A percentile compares a stretch with the other conserved stretches of the same genome.
These are phyloP conservation scores for Drosophila arawakana DNA, from an alignment of 1,140 invertebrate genomes.

Conservation along the genomic window DNA sequence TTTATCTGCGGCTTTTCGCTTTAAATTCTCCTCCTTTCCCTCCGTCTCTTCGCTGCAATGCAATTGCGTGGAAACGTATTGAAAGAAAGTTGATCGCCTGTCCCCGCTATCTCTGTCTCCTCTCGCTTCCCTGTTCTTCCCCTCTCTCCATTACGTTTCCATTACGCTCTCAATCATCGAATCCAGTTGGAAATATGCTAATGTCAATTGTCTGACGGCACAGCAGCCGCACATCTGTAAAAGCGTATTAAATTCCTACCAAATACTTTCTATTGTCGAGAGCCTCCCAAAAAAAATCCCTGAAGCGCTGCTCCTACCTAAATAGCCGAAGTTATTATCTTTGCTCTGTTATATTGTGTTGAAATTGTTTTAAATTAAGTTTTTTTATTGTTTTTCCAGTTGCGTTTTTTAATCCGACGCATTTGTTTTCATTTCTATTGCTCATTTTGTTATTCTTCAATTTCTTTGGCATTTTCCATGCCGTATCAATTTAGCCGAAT, in stretches of 20 bases:
- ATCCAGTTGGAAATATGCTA: constrained; percentile 66
- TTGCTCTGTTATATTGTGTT: constrained; percentile 36
- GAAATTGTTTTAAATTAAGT: constrained; percentile 55
- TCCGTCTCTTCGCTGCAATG: constrained; percentile 29
- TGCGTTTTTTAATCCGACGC: constrained; percentile 20
- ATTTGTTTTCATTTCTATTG: constrained; percentile 49
- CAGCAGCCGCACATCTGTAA: constrained; percentile 54
- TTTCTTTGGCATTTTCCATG: constrained; percentile 66
- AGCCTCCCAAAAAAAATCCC: neutral
- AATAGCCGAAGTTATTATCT: constrained; percentile 56
- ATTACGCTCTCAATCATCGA: constrained; percentile 3
- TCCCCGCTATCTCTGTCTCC: constrained; percentile 9
- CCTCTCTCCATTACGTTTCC: neutral
- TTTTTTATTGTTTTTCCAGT: constrained; percentile 43
- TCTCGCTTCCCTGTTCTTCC: neutral
- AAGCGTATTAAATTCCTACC: constrained; percentile 75
- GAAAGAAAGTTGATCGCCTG: constrained; percentile 38
- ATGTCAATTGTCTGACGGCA: constrained; percentile 41
- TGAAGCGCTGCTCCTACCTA: constrained; percentile 9
- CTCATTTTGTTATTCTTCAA: constrained; percentile 54
- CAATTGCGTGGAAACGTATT: constrained; percentile 77
- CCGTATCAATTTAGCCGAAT: constrained; percentile 50
- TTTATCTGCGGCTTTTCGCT: constrained; percentile 49
- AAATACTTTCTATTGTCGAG: constrained; percentile 69
- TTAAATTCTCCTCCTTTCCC: constrained; percentile 28